Base-by-base conservation (phyloP, 2,113 vertebrate species). In the Lichenostomus cassidix region DNA sequence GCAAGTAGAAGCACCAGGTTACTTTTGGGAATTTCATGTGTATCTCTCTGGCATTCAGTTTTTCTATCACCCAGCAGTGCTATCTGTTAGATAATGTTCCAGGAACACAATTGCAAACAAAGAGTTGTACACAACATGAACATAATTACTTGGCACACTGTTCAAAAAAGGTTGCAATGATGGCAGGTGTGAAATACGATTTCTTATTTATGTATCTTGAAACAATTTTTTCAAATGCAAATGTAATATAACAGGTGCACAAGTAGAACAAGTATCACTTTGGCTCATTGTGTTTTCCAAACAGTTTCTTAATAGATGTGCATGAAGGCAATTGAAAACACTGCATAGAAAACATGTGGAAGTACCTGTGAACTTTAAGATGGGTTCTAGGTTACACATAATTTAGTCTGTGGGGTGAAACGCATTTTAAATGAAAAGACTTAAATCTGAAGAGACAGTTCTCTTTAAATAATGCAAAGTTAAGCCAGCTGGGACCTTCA, bases 221-320 rank as follows among this genome's bases (percentile, higher is more conserved):
- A 84, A 58, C n/a, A 44, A 58, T 44, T 76, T 89, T 94, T 94
- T 84, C 60, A 73, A 77, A 63, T 70, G 39, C 90, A 95, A 91
- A 67, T 56, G 13, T 50, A 70, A n/a, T 6, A 7, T 53, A 63
- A 18, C 33, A 81, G 22, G 23, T 93, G 64, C 44, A 76, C 80
- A 93, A 80, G 25, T 73, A 89, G 9, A 55, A 37, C 4, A 14
- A 67, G 14, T 50, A 23, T 14, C 11, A 3, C 14, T 85, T 93
- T 55, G 42, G 33, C 9, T 85, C 11, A 1, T 12, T 74, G 15
- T 60, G 9, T 37, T 95, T 96, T 89, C 56, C 47, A 60, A 35
- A 53, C 11, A 64, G 33, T 70, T 83, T 80, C 22, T 76, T 39
- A 58, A 27, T 13, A 58, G 39, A 22, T 55, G 29, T 59, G 39